Conservation (phyloP, 1,140 invertebrate species). For the Ips nitidus region DNA sequence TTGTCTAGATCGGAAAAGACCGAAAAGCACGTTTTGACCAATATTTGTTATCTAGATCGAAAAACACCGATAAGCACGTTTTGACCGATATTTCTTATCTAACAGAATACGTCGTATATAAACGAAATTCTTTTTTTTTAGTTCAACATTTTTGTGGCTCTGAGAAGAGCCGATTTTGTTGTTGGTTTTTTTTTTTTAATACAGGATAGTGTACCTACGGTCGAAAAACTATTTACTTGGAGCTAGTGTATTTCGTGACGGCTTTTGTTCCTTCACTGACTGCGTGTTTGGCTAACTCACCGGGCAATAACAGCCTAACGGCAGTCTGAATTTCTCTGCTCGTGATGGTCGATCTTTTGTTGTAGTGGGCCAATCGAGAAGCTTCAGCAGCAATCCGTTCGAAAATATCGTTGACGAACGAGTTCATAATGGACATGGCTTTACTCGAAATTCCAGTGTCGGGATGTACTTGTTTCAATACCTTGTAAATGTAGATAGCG, state of each 20-base stretch:
- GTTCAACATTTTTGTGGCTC: slow-evolving; percentile 24
- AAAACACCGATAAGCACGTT: too few species aligned
- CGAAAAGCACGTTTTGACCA: too few species aligned
- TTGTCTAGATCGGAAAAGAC: too few species aligned
- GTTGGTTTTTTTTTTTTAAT: not conserved
- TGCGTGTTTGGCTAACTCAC: slow-evolving; percentile 62
- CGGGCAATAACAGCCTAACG: slow-evolving; percentile 59
- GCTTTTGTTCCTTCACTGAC: slow-evolving; percentile 63
- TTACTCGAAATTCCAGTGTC: slow-evolving; percentile 67
- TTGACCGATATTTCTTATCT: too few species aligned
- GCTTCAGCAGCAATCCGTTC: slow-evolving; percentile 70
- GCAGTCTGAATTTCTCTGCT: slow-evolving; percentile 59
- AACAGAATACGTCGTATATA: not conserved
- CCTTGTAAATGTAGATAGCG: slow-evolving; percentile 70
- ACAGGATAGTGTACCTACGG: not conserved
- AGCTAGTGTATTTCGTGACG: slow-evolving; percentile 60
- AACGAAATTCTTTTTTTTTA: slow-evolving; percentile 3
- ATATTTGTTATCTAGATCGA: too few species aligned
- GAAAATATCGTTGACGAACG: slow-evolving; percentile 63
- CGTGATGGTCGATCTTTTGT: slow-evolving; percentile 66
- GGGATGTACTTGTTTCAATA: slow-evolving; percentile 71
- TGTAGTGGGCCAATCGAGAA: slow-evolving; percentile 69
- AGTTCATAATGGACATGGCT: slow-evolving; percentile 63
- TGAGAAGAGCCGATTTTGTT: slow-evolving; percentile 38
- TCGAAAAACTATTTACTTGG: slow-evolving; percentile 49